These are phyloP conservation scores for Neoascia interrupta DNA, from an alignment of 2,888 invertebrate genomes.

Conservation along the genomic window DNA sequence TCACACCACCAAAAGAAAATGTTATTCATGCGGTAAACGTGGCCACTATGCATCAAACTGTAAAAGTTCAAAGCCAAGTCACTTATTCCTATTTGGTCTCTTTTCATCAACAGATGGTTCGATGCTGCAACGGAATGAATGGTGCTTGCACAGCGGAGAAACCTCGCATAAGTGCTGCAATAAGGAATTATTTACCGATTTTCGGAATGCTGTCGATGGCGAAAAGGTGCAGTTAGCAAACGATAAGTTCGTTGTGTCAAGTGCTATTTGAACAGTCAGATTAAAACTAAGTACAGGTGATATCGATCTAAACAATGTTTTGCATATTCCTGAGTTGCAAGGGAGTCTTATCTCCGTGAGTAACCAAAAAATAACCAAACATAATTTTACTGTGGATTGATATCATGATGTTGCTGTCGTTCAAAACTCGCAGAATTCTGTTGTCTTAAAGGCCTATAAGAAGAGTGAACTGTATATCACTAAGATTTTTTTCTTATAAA, in stretches of 20 bases:
- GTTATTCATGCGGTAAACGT: slow-evolving; percentile 12
- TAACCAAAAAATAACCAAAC: too few relatives aligned
- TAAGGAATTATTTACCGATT: slow-evolving; percentile 7
- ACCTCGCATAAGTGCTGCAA: not conserved
- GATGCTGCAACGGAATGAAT: slow-evolving; percentile 11
- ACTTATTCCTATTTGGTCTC: not conserved
- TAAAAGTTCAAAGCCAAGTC: not conserved
- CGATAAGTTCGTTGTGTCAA: slow-evolving; percentile 17
- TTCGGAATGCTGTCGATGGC: not conserved
- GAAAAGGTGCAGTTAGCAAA: slow-evolving; percentile 23
- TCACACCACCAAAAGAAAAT: slow-evolving; percentile 3
- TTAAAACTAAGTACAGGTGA: slow-evolving; percentile 12
- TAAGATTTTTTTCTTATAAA: too few relatives aligned
- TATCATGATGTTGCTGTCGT: too few relatives aligned
- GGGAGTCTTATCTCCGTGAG: too few relatives aligned
- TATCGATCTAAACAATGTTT: slow-evolving; percentile 39
- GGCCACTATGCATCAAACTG: not conserved
- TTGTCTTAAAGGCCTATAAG: too few relatives aligned
- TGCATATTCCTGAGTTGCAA: slow-evolving; percentile 61
- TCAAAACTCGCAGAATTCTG: too few relatives aligned
- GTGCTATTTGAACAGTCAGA: slow-evolving; percentile 9
- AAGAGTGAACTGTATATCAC: too few relatives aligned
- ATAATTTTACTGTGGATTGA: too few relatives aligned
- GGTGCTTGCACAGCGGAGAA: slow-evolving; percentile 14
- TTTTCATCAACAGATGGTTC: slow-evolving; percentile 8